Base-by-base conservation (phyloP, 2,888 invertebrate species). In the Leptura quadrifasciata region DNA sequence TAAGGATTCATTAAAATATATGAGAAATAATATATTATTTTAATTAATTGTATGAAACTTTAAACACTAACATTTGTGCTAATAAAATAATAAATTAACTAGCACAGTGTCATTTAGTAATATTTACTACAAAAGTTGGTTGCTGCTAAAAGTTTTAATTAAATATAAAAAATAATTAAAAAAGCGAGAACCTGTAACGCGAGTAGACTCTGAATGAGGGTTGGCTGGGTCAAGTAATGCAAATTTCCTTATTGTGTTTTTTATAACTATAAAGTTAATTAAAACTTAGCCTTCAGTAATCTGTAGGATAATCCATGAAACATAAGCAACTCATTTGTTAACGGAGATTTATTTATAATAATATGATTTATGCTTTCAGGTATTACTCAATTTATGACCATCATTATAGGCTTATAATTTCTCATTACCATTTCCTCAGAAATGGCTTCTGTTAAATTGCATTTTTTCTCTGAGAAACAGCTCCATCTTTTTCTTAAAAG, bases 41-140 rank as follows among this genome's bases (percentile, higher is more conserved):
- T 20, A 47, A 47, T 20, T 55, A 55, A 67, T 55, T 55, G 31
- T 17, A 61, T 61, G 17, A 63, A 63, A 35, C 17, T 63, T 39
- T 63, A n/a, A 63, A 63, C 35, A 35, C 20, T 27, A 63, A 15
- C 17, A 8, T 18, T 39, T 63, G 24, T 18, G 35, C 39, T 17
- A 68, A 15, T 55, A 27, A 20, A 68, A 68, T 68, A 20, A 68
- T 27, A 68, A 57, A 55, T 57, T 17, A 68, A 10, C 57, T 15
- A n/a, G 31, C 57, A 21, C 2, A 8, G 24, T 52, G 27, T 20
- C 10, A 67, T 27, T 31, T 57, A 68, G 67, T 54, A 31, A 55
- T 68, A 57, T 55, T 68, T 68, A 68, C 27, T 68, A 35, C 55
- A 8, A 57, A 68, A 68, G 57, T 68, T 57, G 57, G 68, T 55